Conservation (phyloP, 2,797 vertebrate species). For the Malurus splendens region DNA sequence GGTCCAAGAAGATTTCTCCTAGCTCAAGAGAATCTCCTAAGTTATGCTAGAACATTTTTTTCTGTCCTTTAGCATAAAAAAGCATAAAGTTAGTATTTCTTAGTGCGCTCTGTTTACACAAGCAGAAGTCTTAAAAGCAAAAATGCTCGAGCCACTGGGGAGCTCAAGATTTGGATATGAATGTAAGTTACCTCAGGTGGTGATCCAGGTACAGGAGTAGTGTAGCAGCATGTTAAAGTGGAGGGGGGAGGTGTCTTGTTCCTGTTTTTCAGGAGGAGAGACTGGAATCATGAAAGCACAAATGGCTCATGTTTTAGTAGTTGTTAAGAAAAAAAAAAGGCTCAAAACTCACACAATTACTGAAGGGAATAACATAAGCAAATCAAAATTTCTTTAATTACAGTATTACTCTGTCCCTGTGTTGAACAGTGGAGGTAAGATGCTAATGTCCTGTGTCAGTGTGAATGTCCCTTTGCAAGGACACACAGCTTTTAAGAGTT, state of each 20-base stretch:
- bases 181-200: not conserved
- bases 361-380: not conserved
- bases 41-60: not conserved
- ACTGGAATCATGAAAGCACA: not conserved
- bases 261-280: not conserved
- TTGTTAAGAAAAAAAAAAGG: not conserved
- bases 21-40: not conserved
- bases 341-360: not conserved
- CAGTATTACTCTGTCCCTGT: not conserved
- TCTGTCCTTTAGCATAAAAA: not conserved
- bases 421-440: not conserved
- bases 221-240: not conserved
- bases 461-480: not conserved
- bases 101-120: not conserved
- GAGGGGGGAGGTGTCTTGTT: too few species aligned
- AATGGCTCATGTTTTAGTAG: not conserved
- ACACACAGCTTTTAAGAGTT: not conserved
- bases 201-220: not conserved
- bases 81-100: not conserved
- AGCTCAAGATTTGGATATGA: not conserved
- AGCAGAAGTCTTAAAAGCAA: not conserved
- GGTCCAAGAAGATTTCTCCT: not conserved
- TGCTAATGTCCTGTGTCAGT: not conserved
- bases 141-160: not conserved
- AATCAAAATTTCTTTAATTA: not conserved